Percentiles rank a stretch among this genome's conserved stretches.
phyloP scores from a whole-genome alignment of 2,797 vertebrate species.

The Pterois miles region DNA sequence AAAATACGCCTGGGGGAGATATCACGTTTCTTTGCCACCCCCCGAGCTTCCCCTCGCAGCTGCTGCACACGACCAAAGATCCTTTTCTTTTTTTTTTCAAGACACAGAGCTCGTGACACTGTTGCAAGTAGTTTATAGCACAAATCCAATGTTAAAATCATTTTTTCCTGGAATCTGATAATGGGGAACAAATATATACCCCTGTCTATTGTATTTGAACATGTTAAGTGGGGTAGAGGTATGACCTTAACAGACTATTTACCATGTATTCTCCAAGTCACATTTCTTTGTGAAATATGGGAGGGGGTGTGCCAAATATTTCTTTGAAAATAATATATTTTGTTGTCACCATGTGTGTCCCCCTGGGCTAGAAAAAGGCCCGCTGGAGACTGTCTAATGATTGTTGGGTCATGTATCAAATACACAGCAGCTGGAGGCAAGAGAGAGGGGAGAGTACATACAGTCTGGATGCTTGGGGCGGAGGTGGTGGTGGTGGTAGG shows the following conservation, averaged over 20 bases:
- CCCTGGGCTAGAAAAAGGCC: conserved; percentile 66
- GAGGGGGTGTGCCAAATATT: conserved; percentile 60
- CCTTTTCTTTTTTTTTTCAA: neutral
- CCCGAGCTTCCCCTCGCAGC: conserved; percentile 69
- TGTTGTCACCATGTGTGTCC: conserved; percentile 73
- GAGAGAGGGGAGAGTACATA: conserved; percentile 56
- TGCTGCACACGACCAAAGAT: conserved; percentile 66
- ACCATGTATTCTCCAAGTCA: neutral
- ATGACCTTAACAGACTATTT: neutral
- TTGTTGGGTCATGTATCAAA: conserved; percentile 76
- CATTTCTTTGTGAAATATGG: conserved; percentile 20
- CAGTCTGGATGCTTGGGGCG: conserved; percentile 56
- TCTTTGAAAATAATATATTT: conserved; percentile 76
- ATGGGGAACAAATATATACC: neutral
- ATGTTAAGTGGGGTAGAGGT: neutral
- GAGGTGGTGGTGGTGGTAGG: neutral
- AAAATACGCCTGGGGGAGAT: conserved; percentile 80
- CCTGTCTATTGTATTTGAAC: neutral
- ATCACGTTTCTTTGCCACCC: conserved; percentile 62
- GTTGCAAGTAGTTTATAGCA: conserved; percentile 16
- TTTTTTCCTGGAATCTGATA: neutral
- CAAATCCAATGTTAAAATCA: neutral
- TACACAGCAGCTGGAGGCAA: conserved; percentile 76
- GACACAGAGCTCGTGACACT: conserved; percentile 61
- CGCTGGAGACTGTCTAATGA: conserved; percentile 70